Evolutionary conservation across 1,140 invertebrate species (phyloP), one percentile per base, ranked within the genome.

Genomic region (Achatina immaculata): DNA sequence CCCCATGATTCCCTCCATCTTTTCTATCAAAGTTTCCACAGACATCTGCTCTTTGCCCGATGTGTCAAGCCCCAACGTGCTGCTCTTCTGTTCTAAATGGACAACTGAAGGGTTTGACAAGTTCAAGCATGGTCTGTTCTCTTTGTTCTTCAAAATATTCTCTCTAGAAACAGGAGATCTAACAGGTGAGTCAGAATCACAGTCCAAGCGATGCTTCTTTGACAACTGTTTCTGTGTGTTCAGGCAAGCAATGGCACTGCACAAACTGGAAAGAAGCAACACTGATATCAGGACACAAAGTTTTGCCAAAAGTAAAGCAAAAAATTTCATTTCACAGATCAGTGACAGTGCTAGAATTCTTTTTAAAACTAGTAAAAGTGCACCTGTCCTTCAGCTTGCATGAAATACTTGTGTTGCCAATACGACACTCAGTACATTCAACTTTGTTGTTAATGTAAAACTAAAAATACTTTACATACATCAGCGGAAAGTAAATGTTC

Each of bases 1-100:
- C 76, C 65, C 76, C 4, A 78, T 66, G n/a, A 68, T 69, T 3
- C 21, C 40, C 28, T 78, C 58, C 76, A 78, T 78, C 28, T 28
- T 78, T 34, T 78, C 76, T 40, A 78, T 78, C 1, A 78, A 38
- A 16, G 24, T 45, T 7, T 78, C 62, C 4, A 78, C 7, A 31
- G 76, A 78, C 1, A n/a, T 11, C 4, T 78, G 42, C 9, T 78
- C 40, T n/a, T 65, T 58, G 14, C 51, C 73, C 31, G 24, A 76
- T 16, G 2, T 65, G 34, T 65, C 31, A 38, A 28, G 14, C 28
- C 16, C 51, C 21, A 38, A 16, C 31, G 31, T n/a, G 14, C 38
- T 77, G 31, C 2, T n/a, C 55, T n/a, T 58, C 14, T 45, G 38
- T 24, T 77, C 74, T 38, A 77, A 2, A 1, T 48, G n/a, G 43